phyloP scores from a whole-genome alignment of 2,113 vertebrate species.

The Halcyon malimbica region DNA sequence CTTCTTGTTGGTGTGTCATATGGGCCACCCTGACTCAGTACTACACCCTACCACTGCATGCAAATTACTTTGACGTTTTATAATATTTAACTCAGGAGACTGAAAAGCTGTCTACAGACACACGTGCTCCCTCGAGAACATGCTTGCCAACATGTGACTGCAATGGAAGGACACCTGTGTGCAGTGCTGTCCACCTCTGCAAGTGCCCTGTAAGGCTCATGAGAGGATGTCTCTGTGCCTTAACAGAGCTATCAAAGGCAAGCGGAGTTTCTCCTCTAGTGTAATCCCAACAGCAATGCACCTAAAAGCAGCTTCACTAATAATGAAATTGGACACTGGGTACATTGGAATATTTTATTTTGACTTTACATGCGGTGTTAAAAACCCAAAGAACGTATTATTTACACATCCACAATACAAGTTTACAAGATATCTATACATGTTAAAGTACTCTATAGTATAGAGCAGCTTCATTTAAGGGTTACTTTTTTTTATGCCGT shows the following conservation, averaged over 20 bases:
- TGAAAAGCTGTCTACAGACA: background rate
- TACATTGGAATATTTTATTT: slow-evolving; percentile 97
- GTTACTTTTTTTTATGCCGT: slow-evolving; percentile 88
- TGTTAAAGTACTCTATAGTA: slow-evolving; percentile 94
- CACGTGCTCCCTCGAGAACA: background rate
- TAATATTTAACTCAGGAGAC: background rate
- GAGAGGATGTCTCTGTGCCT: background rate
- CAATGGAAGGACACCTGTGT: background rate
- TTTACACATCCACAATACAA: slow-evolving; percentile 99
- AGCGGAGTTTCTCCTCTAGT: accelerated
- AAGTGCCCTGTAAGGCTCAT: background rate
- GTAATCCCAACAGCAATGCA: background rate
- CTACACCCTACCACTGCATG: background rate
- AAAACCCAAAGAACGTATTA: slow-evolving; percentile 96
- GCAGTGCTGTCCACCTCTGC: accelerated
- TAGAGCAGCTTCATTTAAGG: slow-evolving; percentile 89
- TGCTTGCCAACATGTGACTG: background rate
- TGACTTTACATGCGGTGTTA: slow-evolving; percentile 99
- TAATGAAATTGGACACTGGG: background rate
- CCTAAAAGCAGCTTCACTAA: background rate
- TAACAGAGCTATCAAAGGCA: background rate
- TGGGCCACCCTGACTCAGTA: background rate
- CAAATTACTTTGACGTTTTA: accelerated
- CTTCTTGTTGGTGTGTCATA: accelerated
- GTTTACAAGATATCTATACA: slow-evolving; percentile 98